Base-by-base conservation (phyloP, 2,888 invertebrate species). In the Arge pagana region DNA sequence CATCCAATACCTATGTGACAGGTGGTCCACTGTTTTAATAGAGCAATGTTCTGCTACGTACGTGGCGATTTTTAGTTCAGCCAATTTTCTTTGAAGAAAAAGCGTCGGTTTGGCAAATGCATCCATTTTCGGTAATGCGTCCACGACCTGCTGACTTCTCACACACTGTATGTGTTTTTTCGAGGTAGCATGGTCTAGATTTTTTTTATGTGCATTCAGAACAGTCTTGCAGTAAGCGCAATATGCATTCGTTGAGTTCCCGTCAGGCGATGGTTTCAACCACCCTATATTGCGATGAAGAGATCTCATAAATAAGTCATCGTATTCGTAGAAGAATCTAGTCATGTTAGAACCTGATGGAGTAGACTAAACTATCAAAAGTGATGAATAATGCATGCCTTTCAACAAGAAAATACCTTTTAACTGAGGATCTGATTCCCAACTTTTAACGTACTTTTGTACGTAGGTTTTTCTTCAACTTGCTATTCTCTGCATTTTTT, bases 161-260 rank as follows among this genome's bases (percentile, higher is more conserved):
- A 49, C 42, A 49, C 8, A 53, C 24, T 35, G 28, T 37, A 11
- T 50, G 57, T 66, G 68, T 53, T 66, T 66, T 40, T 64, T 54
- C 24, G 62, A 62, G 45, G 49, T 58, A 15, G 61, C 55, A 53
- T 67, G 67, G 33, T 39, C 57, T 10, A 67, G 56, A 54, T 57
- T 62, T 42, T 64, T 65, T 58, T 63, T 65, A 41, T 67, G 61
- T n/a, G 63, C 61, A 58, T 58, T 58, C 18, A 68, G 60, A 1
- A 18, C 8, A 10, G 28, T 18, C 3, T 43, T 52, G 36, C 63
- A 64, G 52, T 60, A 65, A 52, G 54, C 54, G 42, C 60, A 63
- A 13, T 30, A 39, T 4, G 60, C 62, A 19, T 37, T 37, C 19
- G 18, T 18, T 19, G 37, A 5, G 3, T 37, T 16, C 19, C 37